Base-by-base conservation (phyloP, 2,888 invertebrate species). In the Pterostichus niger region DNA sequence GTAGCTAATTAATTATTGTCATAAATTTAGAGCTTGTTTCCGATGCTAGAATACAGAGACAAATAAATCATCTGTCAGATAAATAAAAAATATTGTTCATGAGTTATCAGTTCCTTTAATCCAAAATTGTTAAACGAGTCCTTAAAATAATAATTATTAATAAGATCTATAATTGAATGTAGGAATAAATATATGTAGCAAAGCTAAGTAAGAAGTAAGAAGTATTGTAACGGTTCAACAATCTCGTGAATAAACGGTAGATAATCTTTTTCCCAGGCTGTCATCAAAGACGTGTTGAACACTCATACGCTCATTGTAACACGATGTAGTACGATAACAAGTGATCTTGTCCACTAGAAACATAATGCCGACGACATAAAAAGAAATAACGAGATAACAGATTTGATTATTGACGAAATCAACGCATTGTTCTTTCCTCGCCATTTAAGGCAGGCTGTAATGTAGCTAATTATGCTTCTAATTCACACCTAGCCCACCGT, bases 341-440 rank as follows among this genome's bases (percentile, higher is more conserved):
- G 52, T 52, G 75, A 75, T 75, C 75, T 52, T 75, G 75, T 75
- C 75, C 52, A 75, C 73, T 52, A 52, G 75, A 49, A 75, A 75
- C 75, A 75, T 52, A 75, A 75, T 52, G 40, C 75, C 75, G 31
- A 49, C 75, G 46, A 71, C 71, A 46, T 71, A 46, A 46, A 17
- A 49, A 52, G 75, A 46, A 73, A 59, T 56, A 78, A 78, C 78
- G 7, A 79, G 64, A 46, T 64, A 79, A 44, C 15, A 61, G 31
- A 79, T 79, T 79, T 64, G 79, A 79, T 79, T 59, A 78, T 78
- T 64, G 64, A 79, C 64, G 79, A 79, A 79, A 79, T 79, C 79
- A 79, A 79, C 31, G 33, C 64, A 79, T 64, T 79, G 79, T 79
- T 64, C 49, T 78, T 61, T 24, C 46, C 46, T 49, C 24, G 24